Evolutionary conservation across 2,888 invertebrate genomes (phyloP).

Genomic region (Masnerella sp.): DNA sequence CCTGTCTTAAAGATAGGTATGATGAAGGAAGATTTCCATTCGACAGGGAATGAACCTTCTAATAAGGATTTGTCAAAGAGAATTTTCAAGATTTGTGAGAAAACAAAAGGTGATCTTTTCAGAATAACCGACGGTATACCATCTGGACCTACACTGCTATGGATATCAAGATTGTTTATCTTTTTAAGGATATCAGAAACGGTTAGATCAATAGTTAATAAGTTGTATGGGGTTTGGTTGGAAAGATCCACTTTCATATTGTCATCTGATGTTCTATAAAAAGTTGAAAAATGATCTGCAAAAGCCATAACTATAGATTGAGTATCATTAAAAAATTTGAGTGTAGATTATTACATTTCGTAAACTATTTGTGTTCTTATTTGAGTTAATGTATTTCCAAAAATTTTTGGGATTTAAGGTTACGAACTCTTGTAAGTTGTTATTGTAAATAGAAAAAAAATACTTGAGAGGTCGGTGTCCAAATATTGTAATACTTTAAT

Average conservation of each 20-base stretch:
- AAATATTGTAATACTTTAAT: too few species aligned
- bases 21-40: not conserved
- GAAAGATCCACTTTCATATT: not conserved
- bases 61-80: not conserved
- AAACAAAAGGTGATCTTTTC: constrained; percentile 3
- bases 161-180: not conserved
- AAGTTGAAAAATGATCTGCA: not conserved
- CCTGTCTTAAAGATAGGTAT: not conserved
- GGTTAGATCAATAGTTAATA: too few species aligned
- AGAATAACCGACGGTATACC: not conserved
- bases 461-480: too few species aligned
- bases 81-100: not conserved
- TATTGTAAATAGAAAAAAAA: too few species aligned
- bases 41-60: not conserved
- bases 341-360: not conserved
- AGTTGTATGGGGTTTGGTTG: not conserved
- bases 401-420: not conserved
- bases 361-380: not conserved
- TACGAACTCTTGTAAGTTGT: too few species aligned
- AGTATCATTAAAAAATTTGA: not conserved
- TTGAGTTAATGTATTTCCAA: not conserved
- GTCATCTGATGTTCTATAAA: not conserved
- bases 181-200: not conserved
- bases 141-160: not conserved
- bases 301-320: not conserved